These are phyloP conservation scores for Salvelinus sp. DNA, from an alignment of 2,113 vertebrate species.

Conservation along the genomic window DNA sequence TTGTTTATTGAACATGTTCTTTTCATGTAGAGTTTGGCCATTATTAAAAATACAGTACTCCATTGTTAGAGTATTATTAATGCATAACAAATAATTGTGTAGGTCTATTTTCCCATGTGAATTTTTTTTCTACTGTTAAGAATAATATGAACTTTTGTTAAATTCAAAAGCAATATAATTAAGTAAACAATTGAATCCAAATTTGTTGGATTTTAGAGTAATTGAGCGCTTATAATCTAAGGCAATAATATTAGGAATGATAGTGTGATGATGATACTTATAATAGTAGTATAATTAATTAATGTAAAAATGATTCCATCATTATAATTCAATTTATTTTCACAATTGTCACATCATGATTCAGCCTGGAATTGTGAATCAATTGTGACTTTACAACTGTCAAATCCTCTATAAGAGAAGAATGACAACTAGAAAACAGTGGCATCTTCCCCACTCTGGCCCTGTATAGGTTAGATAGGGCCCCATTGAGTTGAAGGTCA, in stretches of 20 bases:
- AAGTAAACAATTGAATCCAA: background rate
- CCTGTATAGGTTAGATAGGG: conserved; percentile 18
- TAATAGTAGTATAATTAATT: background rate
- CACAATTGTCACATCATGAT: background rate
- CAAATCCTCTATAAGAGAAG: background rate
- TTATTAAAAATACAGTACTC: too few species aligned
- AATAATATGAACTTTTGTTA: background rate
- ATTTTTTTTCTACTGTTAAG: background rate
- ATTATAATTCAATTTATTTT: background rate
- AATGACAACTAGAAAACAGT: background rate
- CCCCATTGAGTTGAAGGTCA: conserved; percentile 43
- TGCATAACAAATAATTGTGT: background rate
- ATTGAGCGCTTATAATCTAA: background rate
- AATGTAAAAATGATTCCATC: background rate
- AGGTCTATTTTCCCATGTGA: background rate
- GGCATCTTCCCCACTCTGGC: background rate
- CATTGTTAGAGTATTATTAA: too few species aligned
- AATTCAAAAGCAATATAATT: background rate
- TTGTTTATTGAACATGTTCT: background rate
- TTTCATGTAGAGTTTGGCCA: too few species aligned
- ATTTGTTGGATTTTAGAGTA: background rate
- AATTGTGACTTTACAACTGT: background rate
- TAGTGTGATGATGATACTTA: background rate
- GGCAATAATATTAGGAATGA: background rate
- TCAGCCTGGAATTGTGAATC: background rate